Base-by-base conservation (phyloP, 1,140 invertebrate genomes). In the Drosophila sechellia region DNA sequence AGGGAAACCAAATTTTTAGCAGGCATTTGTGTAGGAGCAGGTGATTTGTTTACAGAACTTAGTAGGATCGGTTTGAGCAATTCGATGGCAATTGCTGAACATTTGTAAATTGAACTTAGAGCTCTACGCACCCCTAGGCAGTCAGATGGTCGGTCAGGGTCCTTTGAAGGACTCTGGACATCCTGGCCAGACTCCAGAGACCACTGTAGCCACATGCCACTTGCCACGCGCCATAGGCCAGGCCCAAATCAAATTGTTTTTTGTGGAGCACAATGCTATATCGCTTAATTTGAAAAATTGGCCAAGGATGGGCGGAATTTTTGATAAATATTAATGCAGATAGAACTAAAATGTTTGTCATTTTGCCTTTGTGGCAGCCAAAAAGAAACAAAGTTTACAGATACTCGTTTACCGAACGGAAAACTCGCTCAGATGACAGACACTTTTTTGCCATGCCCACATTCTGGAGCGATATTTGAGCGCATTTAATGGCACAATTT, bases 21-120 rank as follows among this genome's bases (percentile, higher is more conserved):
- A 63, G 57, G 60, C 56, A 57, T 40, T 40, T 65, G 60, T 43
- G 45, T 56, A 66, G 58, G 15, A 56, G 46, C 57, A 46, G 52
- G 45, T 40, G 43, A 64, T 77, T 81, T 77, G 78, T 65, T 77
- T 77, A 65, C 54, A 68, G 69, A 72, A 72, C 20, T 39, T 46
- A 48, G 68, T 56, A 50, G 57, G 65, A 78, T 60, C 49, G 73
- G 69, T 34, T 73, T 45, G 83, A 64, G 81, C 52, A 70, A 57
- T 65, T 39, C 52, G 64, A 63, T 71, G 83, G 78, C 70, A 59
- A 86, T 72, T 86, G 81, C 81, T 81, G 81, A 86, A 87, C 58
- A 87, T 86, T 74, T 74, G 70, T 74, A 74, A 74, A 76, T 87
- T 87, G 84, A 89, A 87, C 65, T 87, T 87, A 87, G 71, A 73